phyloP scores from a whole-genome alignment of 2,113 vertebrate species.

The Montifringilla adamsi region DNA sequence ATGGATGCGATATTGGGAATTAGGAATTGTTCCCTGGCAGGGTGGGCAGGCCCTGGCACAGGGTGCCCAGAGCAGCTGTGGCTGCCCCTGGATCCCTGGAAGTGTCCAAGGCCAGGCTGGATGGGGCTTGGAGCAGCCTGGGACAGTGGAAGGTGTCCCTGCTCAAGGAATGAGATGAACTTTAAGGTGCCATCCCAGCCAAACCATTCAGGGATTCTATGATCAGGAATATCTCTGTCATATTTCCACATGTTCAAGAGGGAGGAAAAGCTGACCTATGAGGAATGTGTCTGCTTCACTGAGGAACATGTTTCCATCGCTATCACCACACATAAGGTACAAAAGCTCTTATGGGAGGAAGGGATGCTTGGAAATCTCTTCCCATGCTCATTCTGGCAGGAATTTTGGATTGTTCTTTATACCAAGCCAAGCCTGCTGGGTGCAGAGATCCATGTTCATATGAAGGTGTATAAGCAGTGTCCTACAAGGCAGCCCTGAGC shows the following conservation, averaged over 20 bases:
- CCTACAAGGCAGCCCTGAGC: not conserved
- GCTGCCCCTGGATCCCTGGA: not conserved
- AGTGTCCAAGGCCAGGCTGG: not conserved
- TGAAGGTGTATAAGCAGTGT: not conserved
- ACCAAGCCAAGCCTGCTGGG: not conserved
- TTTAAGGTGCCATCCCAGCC: not conserved
- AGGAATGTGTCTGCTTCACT: not conserved
- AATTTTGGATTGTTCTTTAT: not conserved
- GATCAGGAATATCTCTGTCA: not conserved
- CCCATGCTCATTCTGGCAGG: not conserved
- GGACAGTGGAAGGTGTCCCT: not conserved
- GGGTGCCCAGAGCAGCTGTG: not conserved
- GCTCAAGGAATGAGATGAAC: not conserved
- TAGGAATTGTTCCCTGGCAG: not conserved
- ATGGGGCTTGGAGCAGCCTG: accelerated
- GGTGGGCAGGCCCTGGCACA: not conserved
- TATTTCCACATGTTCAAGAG: not conserved
- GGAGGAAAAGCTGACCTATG: not conserved
- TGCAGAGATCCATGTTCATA: not conserved
- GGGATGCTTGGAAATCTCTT: not conserved
- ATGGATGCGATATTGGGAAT: not conserved
- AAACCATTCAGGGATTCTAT: not conserved
- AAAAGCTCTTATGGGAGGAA: not conserved
- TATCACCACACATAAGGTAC: not conserved
- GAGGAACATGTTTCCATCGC: not conserved